phyloP scores from a whole-genome alignment of 2,113 vertebrate genomes.

The Corydoras sp. region DNA sequence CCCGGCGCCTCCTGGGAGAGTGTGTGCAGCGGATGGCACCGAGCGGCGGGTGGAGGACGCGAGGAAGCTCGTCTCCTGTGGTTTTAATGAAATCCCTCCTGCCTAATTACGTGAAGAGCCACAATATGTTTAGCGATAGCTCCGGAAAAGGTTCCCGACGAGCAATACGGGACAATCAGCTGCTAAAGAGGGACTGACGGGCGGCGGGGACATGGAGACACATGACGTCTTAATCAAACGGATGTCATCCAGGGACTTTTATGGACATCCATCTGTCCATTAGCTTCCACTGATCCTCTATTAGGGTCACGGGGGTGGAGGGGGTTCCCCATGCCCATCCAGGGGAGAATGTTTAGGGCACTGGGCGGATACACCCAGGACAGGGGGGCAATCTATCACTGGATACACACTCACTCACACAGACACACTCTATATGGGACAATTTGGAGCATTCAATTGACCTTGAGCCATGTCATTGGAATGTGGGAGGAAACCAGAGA shows the following conservation, averaged over 20 bases:
- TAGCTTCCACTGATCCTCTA: no score
- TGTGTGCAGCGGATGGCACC: slow-evolving; percentile 11
- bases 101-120: slow-evolving; percentile 69
- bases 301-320: no score
- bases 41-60: slow-evolving; percentile 17
- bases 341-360: no score
- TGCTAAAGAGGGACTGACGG: slow-evolving; percentile 54
- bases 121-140: slow-evolving; percentile 66
- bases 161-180: slow-evolving; percentile 63
- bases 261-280: no score
- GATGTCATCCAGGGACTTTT: slow-evolving; percentile 33
- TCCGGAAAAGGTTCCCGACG: slow-evolving; percentile 54
- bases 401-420: no score
- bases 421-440: no score
- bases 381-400: no score
- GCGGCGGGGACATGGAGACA: not conserved
- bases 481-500: no score
- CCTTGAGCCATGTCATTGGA: no score
- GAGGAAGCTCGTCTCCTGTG: slow-evolving; percentile 30
- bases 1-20: slow-evolving; percentile 6
- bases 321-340: no score
- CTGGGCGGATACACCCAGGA: no score
- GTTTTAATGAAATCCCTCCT: slow-evolving; percentile 63
- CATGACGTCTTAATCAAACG: slow-evolving; percentile 68
- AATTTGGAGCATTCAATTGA: no score